phyloP scores from a whole-genome alignment of 2,113 vertebrate genomes.

The Myxocyprinus asiaticus region DNA sequence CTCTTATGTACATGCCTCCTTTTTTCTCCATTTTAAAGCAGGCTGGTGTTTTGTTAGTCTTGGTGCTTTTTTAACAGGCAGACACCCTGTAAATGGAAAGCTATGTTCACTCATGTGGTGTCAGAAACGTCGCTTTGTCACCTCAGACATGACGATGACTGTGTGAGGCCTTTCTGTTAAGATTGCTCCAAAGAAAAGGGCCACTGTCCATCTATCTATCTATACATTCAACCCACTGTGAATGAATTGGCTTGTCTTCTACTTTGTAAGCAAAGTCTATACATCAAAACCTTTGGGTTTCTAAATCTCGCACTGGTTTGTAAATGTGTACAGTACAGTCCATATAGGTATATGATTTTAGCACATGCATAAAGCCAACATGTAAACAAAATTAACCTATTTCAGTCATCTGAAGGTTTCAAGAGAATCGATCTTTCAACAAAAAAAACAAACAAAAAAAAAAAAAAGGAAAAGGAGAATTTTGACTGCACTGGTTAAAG shows the following conservation, averaged over 20 bases:
- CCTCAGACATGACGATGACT: slow-evolving; percentile 29
- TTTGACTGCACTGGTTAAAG: neutral
- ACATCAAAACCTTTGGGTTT: neutral
- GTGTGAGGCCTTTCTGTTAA: slow-evolving; percentile 4
- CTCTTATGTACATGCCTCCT: slow-evolving; percentile 14
- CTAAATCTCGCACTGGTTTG: slow-evolving; percentile 36
- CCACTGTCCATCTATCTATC: slow-evolving; percentile 26
- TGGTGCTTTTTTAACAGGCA: slow-evolving; percentile 46
- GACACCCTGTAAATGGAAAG: slow-evolving; percentile 26
- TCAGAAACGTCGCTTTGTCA: slow-evolving; percentile 36
- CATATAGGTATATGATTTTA: too few relatives aligned
- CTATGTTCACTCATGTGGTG: slow-evolving; percentile 23
- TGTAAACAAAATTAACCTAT: neutral
- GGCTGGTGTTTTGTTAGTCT: slow-evolving; percentile 41
- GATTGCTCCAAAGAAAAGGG: slow-evolving; percentile 2
- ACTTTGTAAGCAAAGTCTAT: slow-evolving; percentile 4
- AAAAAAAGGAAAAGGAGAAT: neutral
- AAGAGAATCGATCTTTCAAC: neutral
- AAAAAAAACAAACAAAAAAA: neutral
- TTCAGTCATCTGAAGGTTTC: neutral
- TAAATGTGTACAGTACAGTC: neutral
- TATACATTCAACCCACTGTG: neutral
- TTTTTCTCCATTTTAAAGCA: slow-evolving; percentile 13
- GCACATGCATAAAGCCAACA: neutral
- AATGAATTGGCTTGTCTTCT: slow-evolving; percentile 28